These are phyloP conservation scores for Ornithoptera alexandrae DNA, from an alignment of 2,888 invertebrate species.

Conservation along the genomic window DNA sequence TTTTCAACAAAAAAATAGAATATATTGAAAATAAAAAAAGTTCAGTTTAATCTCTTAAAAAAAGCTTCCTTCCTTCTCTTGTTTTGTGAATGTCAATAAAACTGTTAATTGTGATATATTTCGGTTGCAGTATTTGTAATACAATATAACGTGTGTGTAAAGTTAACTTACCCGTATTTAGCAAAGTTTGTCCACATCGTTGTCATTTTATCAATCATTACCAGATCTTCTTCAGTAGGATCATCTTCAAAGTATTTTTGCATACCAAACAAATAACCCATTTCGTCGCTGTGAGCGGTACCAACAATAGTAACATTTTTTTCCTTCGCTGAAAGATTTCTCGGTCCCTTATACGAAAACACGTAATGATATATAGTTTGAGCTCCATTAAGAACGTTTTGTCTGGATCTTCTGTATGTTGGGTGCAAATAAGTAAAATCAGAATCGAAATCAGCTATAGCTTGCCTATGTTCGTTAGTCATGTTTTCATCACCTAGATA, in stretches of 20 bases:
- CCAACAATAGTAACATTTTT: slow-evolving; percentile 32
- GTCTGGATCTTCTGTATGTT: slow-evolving; percentile 37
- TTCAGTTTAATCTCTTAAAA: too few relatives aligned
- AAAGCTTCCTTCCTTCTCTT: too few relatives aligned
- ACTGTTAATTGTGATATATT: too few relatives aligned
- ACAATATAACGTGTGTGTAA: neutral
- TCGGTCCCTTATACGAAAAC: slow-evolving; percentile 46
- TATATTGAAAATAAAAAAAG: too few relatives aligned
- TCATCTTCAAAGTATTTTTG: slow-evolving; percentile 31
- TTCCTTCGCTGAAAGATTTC: slow-evolving; percentile 35
- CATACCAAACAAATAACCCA: slow-evolving; percentile 47
- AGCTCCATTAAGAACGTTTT: slow-evolving; percentile 37
- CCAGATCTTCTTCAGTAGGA: slow-evolving; percentile 35
- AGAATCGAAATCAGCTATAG: slow-evolving; percentile 40
- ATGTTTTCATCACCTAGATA: slow-evolving; percentile 43
- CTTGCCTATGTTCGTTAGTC: slow-evolving; percentile 28
- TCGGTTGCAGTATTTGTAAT: too few relatives aligned
- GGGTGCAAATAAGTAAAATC: slow-evolving; percentile 45
- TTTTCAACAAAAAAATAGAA: too few relatives aligned
- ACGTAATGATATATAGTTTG: slow-evolving; percentile 41
- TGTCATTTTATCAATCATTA: slow-evolving; percentile 38
- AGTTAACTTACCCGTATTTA: slow-evolving; percentile 38
- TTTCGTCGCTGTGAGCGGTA: slow-evolving; percentile 47
- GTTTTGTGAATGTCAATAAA: too few relatives aligned
- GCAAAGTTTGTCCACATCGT: slow-evolving; percentile 43